A percentile compares a stretch with the other conserved stretches of the same genome.
Conservation (phyloP, 2,888 invertebrate genomes). For the Melanargia galathea region DNA sequence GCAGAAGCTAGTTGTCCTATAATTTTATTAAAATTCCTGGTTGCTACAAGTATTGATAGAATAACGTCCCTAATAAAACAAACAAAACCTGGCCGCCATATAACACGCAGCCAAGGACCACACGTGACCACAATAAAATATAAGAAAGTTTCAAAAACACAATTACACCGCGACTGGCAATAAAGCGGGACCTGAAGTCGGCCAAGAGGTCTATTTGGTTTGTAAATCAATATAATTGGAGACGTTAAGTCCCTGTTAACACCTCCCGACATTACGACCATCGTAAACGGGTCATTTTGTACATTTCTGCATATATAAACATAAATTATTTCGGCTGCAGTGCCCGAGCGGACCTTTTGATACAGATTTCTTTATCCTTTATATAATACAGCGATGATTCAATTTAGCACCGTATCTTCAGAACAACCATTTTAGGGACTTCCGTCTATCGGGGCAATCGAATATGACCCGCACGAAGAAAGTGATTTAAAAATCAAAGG, state of each 20-base stretch:
- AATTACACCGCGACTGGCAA: constrained; percentile 6
- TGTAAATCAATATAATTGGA: constrained; percentile 63
- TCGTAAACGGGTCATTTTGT: constrained; percentile 54
- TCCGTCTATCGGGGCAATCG: too few species aligned
- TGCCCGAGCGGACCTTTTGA: background rate
- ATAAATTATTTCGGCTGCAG: constrained; percentile 46
- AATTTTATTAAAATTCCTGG: background rate
- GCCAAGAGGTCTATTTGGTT: constrained; percentile 40
- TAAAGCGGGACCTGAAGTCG: constrained; percentile 4
- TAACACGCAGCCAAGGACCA: constrained; percentile 6
- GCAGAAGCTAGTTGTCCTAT: too few species aligned
- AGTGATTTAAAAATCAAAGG: too few species aligned
- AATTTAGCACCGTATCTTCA: background rate
- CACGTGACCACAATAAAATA: constrained; percentile 24
- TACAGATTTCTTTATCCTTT: constrained; percentile 1
- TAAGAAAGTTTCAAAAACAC: constrained; percentile 17
- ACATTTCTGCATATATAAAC: constrained; percentile 57
- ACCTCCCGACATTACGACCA: constrained; percentile 50
- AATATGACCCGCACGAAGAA: too few species aligned
- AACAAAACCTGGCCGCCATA: background rate
- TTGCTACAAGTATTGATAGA: background rate
- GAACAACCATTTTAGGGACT: background rate
- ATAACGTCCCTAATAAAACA: background rate
- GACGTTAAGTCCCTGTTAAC: constrained; percentile 56
- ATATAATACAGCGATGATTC: constrained; percentile 6